These are phyloP conservation scores for Coleophora deauratella DNA, from an alignment of 2,888 invertebrate species.

Conservation along the genomic window DNA sequence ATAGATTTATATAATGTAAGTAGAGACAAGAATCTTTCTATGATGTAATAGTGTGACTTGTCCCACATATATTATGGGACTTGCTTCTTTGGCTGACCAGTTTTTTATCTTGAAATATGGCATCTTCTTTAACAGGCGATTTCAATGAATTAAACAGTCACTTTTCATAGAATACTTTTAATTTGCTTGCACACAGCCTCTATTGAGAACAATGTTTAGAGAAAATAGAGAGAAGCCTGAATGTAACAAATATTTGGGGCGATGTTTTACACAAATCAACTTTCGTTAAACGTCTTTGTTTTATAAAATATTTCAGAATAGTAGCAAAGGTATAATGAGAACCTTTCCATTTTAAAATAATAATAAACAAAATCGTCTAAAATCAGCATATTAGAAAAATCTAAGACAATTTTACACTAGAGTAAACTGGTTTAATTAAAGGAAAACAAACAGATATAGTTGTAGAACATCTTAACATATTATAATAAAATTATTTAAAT, in stretches of 20 bases:
- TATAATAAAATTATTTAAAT: conserved; percentile 39
- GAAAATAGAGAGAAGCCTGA: conserved; percentile 25
- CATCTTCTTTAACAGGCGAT: too few relatives aligned
- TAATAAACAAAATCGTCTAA: conserved; percentile 26
- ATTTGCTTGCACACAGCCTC: conserved; percentile 72
- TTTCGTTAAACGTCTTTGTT: neutral
- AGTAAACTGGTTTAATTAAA: conserved; percentile 16
- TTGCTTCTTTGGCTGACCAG: too few relatives aligned
- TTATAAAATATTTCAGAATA: neutral
- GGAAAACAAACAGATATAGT: conserved; percentile 32
- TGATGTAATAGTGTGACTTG: too few relatives aligned
- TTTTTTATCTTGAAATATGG: too few relatives aligned
- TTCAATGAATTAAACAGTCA: conserved; percentile 22
- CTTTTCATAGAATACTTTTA: conserved; percentile 64
- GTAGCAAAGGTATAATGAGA: conserved; percentile 6
- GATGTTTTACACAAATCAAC: neutral
- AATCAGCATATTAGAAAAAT: conserved; percentile 26
- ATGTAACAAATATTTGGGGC: conserved; percentile 14
- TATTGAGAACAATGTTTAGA: conserved; percentile 59
- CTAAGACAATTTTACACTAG: conserved; percentile 5
- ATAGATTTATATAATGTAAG: too few relatives aligned
- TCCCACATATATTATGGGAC: too few relatives aligned
- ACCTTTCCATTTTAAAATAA: conserved; percentile 18
- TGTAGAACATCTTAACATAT: conserved; percentile 40
- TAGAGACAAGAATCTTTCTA: too few relatives aligned